Evolutionary conservation across 64 coral and sea anemone species (phyloP).

Genomic region (Montipora foliosa): DNA sequence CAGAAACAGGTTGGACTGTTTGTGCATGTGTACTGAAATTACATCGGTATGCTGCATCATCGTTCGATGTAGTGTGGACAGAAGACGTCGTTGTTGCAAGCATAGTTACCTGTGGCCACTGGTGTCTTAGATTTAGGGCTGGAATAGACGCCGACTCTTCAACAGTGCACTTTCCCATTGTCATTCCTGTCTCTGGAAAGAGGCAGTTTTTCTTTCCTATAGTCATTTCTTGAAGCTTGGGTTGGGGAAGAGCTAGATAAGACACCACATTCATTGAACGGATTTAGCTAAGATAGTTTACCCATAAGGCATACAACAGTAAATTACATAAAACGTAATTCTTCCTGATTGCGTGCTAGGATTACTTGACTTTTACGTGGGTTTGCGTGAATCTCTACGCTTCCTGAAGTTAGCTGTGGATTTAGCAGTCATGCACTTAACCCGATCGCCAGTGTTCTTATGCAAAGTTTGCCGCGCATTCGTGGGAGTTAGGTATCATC

Average conservation of each 20-base stretch:
- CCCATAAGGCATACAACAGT: not conserved
- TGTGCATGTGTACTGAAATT: not conserved
- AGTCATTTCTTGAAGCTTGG: constrained; percentile 15
- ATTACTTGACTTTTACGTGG: constrained; percentile 2
- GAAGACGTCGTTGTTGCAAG: not conserved
- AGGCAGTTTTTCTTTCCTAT: constrained; percentile 15
- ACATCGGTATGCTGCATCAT: not conserved
- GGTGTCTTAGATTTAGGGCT: not conserved
- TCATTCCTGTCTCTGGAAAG: not conserved
- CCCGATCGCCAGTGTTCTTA: constrained; percentile 19
- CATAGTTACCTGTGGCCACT: constrained; percentile 37
- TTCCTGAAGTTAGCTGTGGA: not conserved
- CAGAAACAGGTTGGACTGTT: not conserved
- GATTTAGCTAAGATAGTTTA: not conserved
- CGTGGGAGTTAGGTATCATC: too few relatives aligned
- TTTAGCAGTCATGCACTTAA: not conserved
- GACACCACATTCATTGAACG: not conserved
- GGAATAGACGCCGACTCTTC: not conserved
- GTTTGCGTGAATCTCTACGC: constrained; percentile 31
- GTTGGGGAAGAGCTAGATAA: too few relatives aligned
- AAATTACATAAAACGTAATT: not conserved
- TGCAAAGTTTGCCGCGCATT: constrained; percentile 33
- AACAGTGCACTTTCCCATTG: not conserved
- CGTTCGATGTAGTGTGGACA: not conserved
- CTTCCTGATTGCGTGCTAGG: constrained; percentile 29